Base-by-base conservation (phyloP, 2,888 invertebrate species). In the Holacanthella duospinosa region DNA sequence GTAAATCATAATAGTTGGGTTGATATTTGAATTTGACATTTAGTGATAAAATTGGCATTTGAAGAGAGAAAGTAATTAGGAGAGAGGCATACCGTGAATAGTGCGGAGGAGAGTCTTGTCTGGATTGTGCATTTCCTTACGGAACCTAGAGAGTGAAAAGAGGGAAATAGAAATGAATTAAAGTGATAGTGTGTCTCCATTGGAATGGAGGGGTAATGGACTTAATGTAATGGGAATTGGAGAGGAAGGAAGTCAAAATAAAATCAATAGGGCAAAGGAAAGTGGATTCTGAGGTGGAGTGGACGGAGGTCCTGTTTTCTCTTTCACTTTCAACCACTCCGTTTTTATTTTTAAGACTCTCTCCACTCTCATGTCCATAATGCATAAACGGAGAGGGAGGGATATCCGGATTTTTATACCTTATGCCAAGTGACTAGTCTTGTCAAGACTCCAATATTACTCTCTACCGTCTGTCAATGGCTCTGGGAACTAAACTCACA, bases 331-430 rank as follows among this genome's bases (percentile, higher is more conserved):
- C n/a, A n/a, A 28, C 36, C 60, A 53, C 53, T 54, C 54, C 53
- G n/a, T 62, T 61, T 58, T 48, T 53, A 48, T 53, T n/a, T n/a
- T n/a, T n/a, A 19, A 28, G 25, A 21, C 58, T 25, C 27, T 43
- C 27, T 36, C 27, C 48, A 53, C 62, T 56, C 58, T 57, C 60
- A 57, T 61, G 64, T 64, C 57, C 61, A 64, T 58, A 60, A 58
- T 64, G 60, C 58, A 61, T 59, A 9, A 48, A 48, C 12, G 60
- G 48, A 6, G 43, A 62, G 60, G 62, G 60, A 48, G 65, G 62
- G 62, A 65, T 65, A 65, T 65, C 65, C 62, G 62, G 60, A 64
- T 62, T 64, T 64, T 48, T 48, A 48, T 48, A 48, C 48, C 48
- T 48, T 21, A 4, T 16, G 36, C 36, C 36, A 21, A 48, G 48